phyloP scores from a whole-genome alignment of 2,888 invertebrate genomes.

The Macropis europaea region DNA sequence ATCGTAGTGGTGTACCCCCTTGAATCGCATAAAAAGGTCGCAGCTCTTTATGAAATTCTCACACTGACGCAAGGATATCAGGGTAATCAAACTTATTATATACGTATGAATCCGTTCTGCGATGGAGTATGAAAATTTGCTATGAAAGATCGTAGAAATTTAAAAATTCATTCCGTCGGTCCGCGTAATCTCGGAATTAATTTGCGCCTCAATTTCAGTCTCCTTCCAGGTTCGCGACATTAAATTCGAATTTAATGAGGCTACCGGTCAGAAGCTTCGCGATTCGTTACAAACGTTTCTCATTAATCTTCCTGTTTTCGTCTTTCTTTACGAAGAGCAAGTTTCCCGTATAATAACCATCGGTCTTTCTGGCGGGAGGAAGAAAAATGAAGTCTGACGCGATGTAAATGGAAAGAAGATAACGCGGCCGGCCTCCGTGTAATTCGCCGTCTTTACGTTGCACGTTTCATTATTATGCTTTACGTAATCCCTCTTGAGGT shows the following conservation, averaged over 20 bases:
- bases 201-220: neutral
- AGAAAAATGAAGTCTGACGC: neutral
- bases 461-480: neutral
- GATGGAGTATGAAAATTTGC: too few relatives aligned
- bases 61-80: too few relatives aligned
- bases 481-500: neutral
- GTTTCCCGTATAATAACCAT: slow-evolving; percentile 9
- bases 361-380: neutral
- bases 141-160: too few relatives aligned
- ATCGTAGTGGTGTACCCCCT: too few relatives aligned
- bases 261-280: neutral
- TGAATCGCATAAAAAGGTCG: too few relatives aligned
- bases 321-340: neutral
- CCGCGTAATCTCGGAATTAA: neutral
- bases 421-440: neutral
- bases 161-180: too few relatives aligned
- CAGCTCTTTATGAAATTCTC: too few relatives aligned
- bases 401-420: slow-evolving; percentile 13
- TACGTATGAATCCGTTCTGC: too few relatives aligned
- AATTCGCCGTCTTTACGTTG: neutral
- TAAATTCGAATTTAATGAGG: slow-evolving; percentile 7
- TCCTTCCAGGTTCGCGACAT: neutral
- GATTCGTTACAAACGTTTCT: neutral
- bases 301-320: slow-evolving; percentile 9
- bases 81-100: too few relatives aligned